Percentiles rank a stretch among this genome's conserved stretches.
These are phyloP conservation scores for Odontesthes bonariensis DNA, from an alignment of 2,113 vertebrate species.

Conservation along the genomic window DNA sequence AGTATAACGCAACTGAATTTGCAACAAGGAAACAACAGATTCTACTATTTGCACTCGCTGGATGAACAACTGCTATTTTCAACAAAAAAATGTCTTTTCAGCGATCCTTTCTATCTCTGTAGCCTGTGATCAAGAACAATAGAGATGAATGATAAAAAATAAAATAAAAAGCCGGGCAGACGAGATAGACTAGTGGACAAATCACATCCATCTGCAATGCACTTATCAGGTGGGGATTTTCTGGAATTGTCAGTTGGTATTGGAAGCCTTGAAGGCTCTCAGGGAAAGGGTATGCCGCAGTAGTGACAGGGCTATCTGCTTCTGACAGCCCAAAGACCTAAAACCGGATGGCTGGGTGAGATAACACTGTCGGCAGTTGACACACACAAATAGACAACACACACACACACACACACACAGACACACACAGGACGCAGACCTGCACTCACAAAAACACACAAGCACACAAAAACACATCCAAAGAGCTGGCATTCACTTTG, in stretches of 20 bases:
- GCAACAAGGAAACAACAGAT: background rate
- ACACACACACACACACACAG: conserved; percentile 32
- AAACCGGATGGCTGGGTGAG: conserved; percentile 77
- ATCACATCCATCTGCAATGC: conserved; percentile 68
- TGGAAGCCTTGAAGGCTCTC: conserved; percentile 75
- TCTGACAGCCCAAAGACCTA: conserved; percentile 79
- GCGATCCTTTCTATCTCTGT: conserved; percentile 32
- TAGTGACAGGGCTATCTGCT: conserved; percentile 80
- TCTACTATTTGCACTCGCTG: conserved; percentile 32
- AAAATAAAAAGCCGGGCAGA: conserved; percentile 49
- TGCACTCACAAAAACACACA: conserved; percentile 13
- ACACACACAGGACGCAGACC: conserved; percentile 18
- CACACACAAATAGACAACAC: conserved; percentile 60
- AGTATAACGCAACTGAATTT: conserved; percentile 3
- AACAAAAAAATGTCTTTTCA: conserved; percentile 1
- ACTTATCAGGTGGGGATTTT: conserved; percentile 79
- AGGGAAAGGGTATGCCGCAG: conserved; percentile 61
- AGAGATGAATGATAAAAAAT: conserved; percentile 68
- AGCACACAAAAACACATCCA: conserved; percentile 48
- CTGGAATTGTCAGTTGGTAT: conserved; percentile 71
- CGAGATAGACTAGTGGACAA: conserved; percentile 48
- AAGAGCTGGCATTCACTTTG: conserved; percentile 73
- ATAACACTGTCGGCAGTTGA: conserved; percentile 68
- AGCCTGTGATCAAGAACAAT: conserved; percentile 49
- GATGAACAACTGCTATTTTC: conserved; percentile 26